Evolutionary conservation across 2,113 vertebrate species (phyloP).

Genomic region (Hymenochirus boettgeri): DNA sequence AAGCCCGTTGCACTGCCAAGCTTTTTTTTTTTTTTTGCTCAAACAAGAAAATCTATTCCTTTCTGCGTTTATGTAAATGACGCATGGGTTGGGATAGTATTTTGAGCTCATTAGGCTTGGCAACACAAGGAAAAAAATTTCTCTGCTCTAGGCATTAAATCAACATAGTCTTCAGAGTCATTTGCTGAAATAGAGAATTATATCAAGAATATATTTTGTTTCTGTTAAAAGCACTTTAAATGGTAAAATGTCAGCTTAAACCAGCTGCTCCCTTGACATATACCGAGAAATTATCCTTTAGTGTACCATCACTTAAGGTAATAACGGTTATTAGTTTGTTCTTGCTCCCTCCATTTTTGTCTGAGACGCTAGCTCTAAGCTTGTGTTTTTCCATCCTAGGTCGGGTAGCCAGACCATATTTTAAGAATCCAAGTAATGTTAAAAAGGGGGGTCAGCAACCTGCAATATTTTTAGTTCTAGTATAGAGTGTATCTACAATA

Average conservation of each 20-base stretch:
- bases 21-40: neutral
- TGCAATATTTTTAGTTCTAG: neutral
- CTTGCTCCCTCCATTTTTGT: constrained; percentile 9
- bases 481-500: neutral
- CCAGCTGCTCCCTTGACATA: constrained; percentile 21
- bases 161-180: constrained; percentile 29
- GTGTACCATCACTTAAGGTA: constrained; percentile 29
- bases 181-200: constrained; percentile 38
- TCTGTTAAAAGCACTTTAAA: constrained; percentile 42
- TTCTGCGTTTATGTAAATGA: too few relatives aligned
- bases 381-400: neutral
- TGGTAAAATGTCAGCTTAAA: constrained; percentile 31
- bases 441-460: neutral
- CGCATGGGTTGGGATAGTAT: neutral
- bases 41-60: neutral
- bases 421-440: neutral
- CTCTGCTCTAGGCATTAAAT: constrained; percentile 40
- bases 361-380: constrained; percentile 23
- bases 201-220: constrained; percentile 35
- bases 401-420: constrained; percentile 5
- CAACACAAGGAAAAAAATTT: neutral
- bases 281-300: constrained; percentile 27
- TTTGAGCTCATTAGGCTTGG: constrained; percentile 10
- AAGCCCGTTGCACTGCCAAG: constrained; percentile 25
- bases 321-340: constrained; percentile 10